Evolutionary conservation across 2,113 vertebrate genomes (phyloP).

Genomic region (Meleagris gallopavo): DNA sequence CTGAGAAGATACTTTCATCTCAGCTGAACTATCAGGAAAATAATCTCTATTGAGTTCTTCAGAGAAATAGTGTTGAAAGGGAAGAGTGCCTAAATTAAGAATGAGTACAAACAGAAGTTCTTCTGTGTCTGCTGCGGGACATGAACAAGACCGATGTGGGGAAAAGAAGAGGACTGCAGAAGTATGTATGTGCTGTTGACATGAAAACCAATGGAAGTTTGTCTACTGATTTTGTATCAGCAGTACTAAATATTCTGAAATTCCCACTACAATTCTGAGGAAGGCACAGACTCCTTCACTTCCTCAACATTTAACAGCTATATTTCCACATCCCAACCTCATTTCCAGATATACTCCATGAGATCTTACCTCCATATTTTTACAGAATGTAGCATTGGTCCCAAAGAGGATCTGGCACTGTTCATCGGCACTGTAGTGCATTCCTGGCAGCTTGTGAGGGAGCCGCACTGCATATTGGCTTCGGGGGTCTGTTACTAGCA

Average conservation of each 20-base stretch:
- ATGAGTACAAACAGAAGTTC: not conserved
- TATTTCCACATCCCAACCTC: not conserved
- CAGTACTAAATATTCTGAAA: not conserved
- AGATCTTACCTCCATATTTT: constrained; percentile 91
- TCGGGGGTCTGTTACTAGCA: constrained; percentile 90
- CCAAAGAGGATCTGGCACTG: constrained; percentile 99
- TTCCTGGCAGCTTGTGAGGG: constrained; percentile 93
- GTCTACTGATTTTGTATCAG: not conserved
- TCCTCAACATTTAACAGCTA: not conserved
- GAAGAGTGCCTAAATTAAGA: not conserved
- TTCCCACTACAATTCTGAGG: not conserved
- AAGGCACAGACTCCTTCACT: not conserved
- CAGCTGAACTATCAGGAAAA: constrained; percentile 37
- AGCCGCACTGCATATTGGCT: constrained; percentile 85
- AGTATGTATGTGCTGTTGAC: not conserved
- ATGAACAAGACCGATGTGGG: not conserved
- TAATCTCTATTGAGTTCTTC: not conserved
- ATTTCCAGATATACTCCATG: not conserved
- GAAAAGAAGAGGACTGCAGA: not conserved
- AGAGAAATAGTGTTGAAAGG: not conserved
- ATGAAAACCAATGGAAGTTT: fast-evolving
- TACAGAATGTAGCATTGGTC: constrained; percentile 96
- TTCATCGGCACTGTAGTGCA: constrained; percentile 96
- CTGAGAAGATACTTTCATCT: constrained; percentile 10
- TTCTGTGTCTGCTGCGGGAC: not conserved